A percentile compares a stretch with the other conserved stretches of the same genome.
Evolutionary conservation across 1,140 invertebrate genomes (phyloP).

Genomic region (Reticulitermes speratus): DNA sequence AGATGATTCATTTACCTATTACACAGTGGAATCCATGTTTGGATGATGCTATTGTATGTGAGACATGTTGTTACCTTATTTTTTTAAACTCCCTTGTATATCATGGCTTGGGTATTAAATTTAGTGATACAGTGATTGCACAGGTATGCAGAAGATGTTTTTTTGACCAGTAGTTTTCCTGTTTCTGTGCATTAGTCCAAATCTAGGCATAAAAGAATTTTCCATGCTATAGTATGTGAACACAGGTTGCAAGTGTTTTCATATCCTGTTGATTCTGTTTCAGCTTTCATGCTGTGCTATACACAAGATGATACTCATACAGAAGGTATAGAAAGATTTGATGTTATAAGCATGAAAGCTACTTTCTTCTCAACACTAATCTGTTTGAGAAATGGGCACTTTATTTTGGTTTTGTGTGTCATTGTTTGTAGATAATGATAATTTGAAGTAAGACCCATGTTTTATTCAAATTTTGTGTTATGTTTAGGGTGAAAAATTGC

Average conservation of each 20-base stretch:
- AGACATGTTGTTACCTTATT: too few species aligned
- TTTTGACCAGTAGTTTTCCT: not conserved
- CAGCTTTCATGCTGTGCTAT: conserved; percentile 91
- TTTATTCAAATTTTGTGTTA: too few species aligned
- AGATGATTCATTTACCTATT: too few species aligned
- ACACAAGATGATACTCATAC: conserved; percentile 84
- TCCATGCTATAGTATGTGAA: not conserved
- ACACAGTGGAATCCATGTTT: too few species aligned
- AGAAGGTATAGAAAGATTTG: conserved; percentile 67
- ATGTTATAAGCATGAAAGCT: conserved; percentile 15
- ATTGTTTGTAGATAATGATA: not conserved
- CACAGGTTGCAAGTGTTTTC: conserved; percentile 19
- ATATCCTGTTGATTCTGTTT: conserved; percentile 55
- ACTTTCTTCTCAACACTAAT: conserved; percentile 1
- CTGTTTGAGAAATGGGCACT: conserved; percentile 5
- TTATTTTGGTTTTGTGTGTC: conserved; percentile 7
- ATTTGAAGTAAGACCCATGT: not conserved
- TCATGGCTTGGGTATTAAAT: conserved; percentile 4
- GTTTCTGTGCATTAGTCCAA: not conserved
- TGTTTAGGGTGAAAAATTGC: too few species aligned
- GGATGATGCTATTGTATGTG: too few species aligned
- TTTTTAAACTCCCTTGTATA: too few species aligned
- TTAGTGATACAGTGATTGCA: not conserved
- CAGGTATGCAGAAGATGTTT: not conserved
- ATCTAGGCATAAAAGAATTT: conserved; percentile 29